A percentile compares a stretch with the other conserved stretches of the same genome.
phyloP scores from a whole-genome alignment of 2,113 vertebrate species.

The Thalassarche chlororhynchos region DNA sequence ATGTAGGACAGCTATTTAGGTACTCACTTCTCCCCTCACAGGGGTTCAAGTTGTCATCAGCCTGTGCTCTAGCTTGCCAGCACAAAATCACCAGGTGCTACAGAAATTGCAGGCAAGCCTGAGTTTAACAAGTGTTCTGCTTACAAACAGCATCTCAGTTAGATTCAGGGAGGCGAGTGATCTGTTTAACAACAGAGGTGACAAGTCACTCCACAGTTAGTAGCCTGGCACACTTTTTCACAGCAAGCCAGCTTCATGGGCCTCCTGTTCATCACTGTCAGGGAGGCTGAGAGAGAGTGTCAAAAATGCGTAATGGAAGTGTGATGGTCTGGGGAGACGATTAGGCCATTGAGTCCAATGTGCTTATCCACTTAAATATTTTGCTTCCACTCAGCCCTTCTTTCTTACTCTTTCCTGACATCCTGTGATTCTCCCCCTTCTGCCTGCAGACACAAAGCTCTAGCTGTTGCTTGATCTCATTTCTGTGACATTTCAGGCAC shows the following conservation, averaged over 20 bases:
- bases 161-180: neutral
- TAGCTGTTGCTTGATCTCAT: conserved; percentile 66
- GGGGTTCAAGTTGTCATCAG: neutral
- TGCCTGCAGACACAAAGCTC: conserved; percentile 47
- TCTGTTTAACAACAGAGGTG: conserved; percentile 11
- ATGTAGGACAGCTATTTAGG: conserved; percentile 49
- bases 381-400: neutral
- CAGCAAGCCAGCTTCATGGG: neutral
- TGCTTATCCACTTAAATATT: neutral
- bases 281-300: neutral
- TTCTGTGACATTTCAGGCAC: conserved; percentile 66
- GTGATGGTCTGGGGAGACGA: neutral
- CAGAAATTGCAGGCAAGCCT: neutral
- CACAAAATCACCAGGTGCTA: neutral
- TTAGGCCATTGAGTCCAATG: neutral
- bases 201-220: neutral
- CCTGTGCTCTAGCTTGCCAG: neutral
- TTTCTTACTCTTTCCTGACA: neutral
- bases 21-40: neutral
- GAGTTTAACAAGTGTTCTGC: neutral
- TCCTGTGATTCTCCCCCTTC: conserved; percentile 35
- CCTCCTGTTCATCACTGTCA: neutral
- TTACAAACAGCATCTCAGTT: neutral
- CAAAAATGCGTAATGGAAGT: neutral
- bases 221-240: neutral